Base-by-base conservation (phyloP, 2,797 vertebrate genomes). In the Pelodytes ibericus region DNA sequence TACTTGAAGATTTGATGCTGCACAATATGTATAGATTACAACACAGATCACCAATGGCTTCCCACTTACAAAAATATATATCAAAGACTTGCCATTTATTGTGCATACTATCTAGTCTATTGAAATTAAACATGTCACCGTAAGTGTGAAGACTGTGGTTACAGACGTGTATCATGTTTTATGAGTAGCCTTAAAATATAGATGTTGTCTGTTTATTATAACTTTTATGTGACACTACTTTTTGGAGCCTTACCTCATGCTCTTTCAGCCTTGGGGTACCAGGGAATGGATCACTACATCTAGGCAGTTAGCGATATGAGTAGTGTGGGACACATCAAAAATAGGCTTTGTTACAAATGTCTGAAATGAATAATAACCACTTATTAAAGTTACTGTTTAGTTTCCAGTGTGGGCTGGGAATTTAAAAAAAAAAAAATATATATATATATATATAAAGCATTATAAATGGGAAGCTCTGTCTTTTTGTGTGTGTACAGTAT, bases 21-120 rank as follows among this genome's bases (percentile, higher is more conserved):
- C 91, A 90, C 88, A 86, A 71, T 86, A 90, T 92, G 82, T 88
- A 84, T 87, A 80, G 79, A 84, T 92, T 87, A 75, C 82, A 82
- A 89, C 92, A 92, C 91, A 79, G 86, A 91, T 92, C 91, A 94
- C 91, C 86, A 87, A 90, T 80, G 77, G 89, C 92, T 94, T 93
- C 90, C 90, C 88, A 83, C 15, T 85, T 74, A 78, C 88, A 87
- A 87, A 87, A n/a, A n/a, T n/a, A 64, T 85, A 84, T 79, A 83
- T 86, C 84, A 86, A 83, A 80, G 81, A 84, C 68, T 88, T 88
- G 44, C 59, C 58, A 47, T 20, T 56, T 57, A 29, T 25, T 62
- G 18, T 44, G 25, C 78, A 22, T 0, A 70, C 33, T 72, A 20
- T 71, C 57, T 24, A 4, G 63, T 68, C 58, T 20, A 10, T 57